Evolutionary conservation across 2,888 invertebrate genomes (phyloP).

Genomic region (Sussaba pulchella): DNA sequence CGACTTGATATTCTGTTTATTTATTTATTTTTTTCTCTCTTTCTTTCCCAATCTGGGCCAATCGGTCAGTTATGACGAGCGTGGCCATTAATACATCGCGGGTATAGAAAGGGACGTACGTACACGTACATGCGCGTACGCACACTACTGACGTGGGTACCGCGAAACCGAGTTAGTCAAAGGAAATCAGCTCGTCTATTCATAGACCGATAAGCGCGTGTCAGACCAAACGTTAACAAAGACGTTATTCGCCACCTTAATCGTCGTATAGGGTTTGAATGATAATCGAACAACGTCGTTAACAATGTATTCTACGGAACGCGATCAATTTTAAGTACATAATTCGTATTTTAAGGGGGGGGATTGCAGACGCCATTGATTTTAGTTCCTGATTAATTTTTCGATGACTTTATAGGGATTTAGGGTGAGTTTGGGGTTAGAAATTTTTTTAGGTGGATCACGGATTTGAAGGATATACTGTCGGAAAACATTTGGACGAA

Average conservation of each 20-base stretch:
- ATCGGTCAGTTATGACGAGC: slow-evolving; percentile 64
- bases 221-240: slow-evolving; percentile 70
- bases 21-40: slow-evolving; percentile 6
- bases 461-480: too few relatives aligned
- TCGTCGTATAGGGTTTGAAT: slow-evolving; percentile 16
- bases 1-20: too few relatives aligned
- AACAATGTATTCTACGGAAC: too few relatives aligned
- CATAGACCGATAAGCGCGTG: slow-evolving; percentile 77
- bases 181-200: slow-evolving; percentile 78
- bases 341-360: too few relatives aligned
- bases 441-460: too few relatives aligned
- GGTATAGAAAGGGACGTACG: slow-evolving; percentile 36
- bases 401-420: too few relatives aligned
- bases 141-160: slow-evolving; percentile 47
- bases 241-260: slow-evolving; percentile 52
- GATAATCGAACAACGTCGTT: neutral
- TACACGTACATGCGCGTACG: slow-evolving; percentile 37
- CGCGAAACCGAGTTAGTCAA: slow-evolving; percentile 72
- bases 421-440: too few relatives aligned
- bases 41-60: slow-evolving; percentile 57
- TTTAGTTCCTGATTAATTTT: too few relatives aligned
- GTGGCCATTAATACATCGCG: slow-evolving; percentile 63
- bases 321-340: too few relatives aligned
- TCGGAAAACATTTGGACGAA: too few relatives aligned
- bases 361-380: too few relatives aligned